Percentiles rank a stretch among this genome's conserved stretches.
Conservation (phyloP, 2,113 vertebrate genomes). For the Corydoras sp. region DNA sequence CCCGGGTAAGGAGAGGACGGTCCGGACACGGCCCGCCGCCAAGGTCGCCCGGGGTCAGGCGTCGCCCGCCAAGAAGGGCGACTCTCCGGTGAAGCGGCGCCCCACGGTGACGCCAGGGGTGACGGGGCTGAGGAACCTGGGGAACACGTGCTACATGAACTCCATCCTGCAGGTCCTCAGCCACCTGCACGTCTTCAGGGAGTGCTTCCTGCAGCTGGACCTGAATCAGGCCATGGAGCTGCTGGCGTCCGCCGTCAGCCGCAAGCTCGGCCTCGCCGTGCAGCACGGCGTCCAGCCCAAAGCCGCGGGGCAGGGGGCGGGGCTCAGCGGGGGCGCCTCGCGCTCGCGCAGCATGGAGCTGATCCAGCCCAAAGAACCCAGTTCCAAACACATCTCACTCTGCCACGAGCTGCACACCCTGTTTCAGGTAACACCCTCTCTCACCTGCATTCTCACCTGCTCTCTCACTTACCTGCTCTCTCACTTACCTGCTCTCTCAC, state of each 20-base stretch:
- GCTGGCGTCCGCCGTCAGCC: constrained; percentile 64
- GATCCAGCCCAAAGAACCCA: constrained; percentile 89
- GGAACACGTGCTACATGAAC: constrained; percentile 99
- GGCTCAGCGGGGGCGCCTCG: constrained; percentile 57
- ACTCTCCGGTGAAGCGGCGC: constrained; percentile 60
- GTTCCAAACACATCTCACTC: constrained; percentile 92
- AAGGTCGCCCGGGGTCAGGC: constrained; percentile 19
- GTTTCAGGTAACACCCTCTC: constrained; percentile 64
- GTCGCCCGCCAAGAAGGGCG: constrained; percentile 45
- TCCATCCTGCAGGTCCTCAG: constrained; percentile 98
- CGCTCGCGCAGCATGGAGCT: constrained; percentile 75
- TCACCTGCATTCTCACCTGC: no score
- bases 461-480: no score
- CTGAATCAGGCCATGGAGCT: constrained; percentile 90
- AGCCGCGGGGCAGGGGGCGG: constrained; percentile 36
- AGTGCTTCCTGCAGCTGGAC: constrained; percentile 95
- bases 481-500: no score
- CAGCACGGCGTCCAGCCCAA: constrained; percentile 26
- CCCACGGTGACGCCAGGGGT: constrained; percentile 85
- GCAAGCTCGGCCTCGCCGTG: constrained; percentile 34
- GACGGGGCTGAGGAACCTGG: constrained; percentile 92
- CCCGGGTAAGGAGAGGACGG: constrained; percentile 18
- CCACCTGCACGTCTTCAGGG: constrained; percentile 96
- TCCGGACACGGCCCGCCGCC: constrained; percentile 17
- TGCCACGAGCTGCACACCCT: constrained; percentile 97